phyloP scores from a whole-genome alignment of 2,888 invertebrate genomes.

The Amiota minor region DNA sequence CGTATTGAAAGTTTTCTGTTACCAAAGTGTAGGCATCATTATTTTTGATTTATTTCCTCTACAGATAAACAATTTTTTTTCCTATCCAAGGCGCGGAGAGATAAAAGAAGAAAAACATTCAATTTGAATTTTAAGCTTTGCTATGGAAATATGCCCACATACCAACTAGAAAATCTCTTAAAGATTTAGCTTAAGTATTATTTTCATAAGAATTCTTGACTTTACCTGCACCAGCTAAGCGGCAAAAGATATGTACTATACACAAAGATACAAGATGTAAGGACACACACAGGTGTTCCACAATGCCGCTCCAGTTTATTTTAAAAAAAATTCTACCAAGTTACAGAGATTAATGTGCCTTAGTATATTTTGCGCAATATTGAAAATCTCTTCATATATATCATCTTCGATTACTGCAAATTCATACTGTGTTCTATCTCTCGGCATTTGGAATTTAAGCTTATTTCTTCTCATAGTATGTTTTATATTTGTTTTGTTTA shows the following conservation, averaged over 20 bases:
- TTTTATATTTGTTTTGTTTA: not conserved
- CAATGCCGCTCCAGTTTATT: not conserved
- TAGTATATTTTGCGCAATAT: slow-evolving; percentile 4
- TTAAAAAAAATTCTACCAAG: not conserved
- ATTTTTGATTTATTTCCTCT: not conserved
- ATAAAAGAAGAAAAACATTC: not conserved
- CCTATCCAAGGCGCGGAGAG: not conserved
- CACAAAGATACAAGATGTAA: too few relatives aligned
- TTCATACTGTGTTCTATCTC: too few relatives aligned
- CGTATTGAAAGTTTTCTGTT: not conserved
- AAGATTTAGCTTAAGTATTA: slow-evolving; percentile 11
- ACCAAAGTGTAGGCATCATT: not conserved
- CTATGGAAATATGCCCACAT: slow-evolving; percentile 7
- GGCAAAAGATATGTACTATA: too few relatives aligned
- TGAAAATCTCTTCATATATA: not conserved
- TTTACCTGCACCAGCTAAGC: too few relatives aligned
- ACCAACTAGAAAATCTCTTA: not conserved
- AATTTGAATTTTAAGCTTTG: not conserved
- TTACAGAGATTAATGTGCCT: slow-evolving; percentile 8
- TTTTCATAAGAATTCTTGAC: not conserved
- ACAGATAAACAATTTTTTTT: too few relatives aligned
- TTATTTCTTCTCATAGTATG: too few relatives aligned
- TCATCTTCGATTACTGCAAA: too few relatives aligned
- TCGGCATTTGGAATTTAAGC: too few relatives aligned
- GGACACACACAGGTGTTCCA: too few relatives aligned